These are phyloP conservation scores for Drosophila recens DNA, from an alignment of 2,888 invertebrate genomes.

Conservation along the genomic window DNA sequence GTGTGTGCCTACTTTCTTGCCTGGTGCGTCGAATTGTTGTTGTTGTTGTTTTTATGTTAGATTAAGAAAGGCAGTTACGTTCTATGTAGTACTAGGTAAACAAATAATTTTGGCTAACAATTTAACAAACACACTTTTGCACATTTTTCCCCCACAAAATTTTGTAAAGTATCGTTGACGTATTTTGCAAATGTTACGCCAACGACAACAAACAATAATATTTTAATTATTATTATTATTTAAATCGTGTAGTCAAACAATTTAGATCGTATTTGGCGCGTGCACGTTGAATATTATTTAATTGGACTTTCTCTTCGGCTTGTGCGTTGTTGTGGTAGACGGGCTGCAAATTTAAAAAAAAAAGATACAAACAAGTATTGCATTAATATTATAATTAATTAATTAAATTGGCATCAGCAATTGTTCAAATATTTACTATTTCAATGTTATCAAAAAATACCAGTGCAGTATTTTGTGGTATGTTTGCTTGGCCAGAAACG, in stretches of 20 bases:
- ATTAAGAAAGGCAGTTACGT: conserved; percentile 58
- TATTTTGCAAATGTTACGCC: conserved; percentile 43
- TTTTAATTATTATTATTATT: conserved; percentile 13
- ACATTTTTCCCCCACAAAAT: conserved; percentile 71
- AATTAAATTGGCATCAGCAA: neutral
- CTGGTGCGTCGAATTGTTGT: conserved; percentile 33
- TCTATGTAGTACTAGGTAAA: conserved; percentile 70
- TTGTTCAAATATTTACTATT: conserved; percentile 6
- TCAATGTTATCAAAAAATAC: neutral
- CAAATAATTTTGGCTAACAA: conserved; percentile 80
- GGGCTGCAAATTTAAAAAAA: conserved; percentile 50
- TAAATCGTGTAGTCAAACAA: conserved; percentile 45
- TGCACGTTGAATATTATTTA: conserved; percentile 31
- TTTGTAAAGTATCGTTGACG: conserved; percentile 52
- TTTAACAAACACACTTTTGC: conserved; percentile 79
- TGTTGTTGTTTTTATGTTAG: conserved; percentile 30
- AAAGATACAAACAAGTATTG: conserved; percentile 1
- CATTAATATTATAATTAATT: conserved; percentile 16
- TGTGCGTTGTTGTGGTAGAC: conserved; percentile 26
- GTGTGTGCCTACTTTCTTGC: conserved; percentile 41
- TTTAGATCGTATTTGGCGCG: conserved; percentile 43
- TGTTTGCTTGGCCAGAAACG: conserved; percentile 38
- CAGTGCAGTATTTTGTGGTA: conserved; percentile 62
- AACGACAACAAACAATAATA: conserved; percentile 37
- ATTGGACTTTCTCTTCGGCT: conserved; percentile 18